Evolutionary conservation across 2,797 vertebrate species (phyloP).

Genomic region (Sciaenops ocellatus): DNA sequence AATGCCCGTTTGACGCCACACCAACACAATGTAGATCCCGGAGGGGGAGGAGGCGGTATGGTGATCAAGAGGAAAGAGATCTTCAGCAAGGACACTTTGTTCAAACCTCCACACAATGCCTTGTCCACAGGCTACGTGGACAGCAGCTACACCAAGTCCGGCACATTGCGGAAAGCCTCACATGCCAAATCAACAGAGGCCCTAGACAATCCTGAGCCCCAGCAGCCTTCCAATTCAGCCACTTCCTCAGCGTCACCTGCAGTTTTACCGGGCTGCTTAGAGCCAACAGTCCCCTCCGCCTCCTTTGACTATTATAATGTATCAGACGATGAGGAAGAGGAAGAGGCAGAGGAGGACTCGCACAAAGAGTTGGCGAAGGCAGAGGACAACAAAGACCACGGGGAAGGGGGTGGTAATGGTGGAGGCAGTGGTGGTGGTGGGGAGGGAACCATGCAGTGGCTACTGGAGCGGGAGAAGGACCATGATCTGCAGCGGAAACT

Average conservation of each 20-base stretch:
- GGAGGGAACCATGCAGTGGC: slow-evolving; percentile 98
- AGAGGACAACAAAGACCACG: slow-evolving; percentile 90
- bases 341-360: slow-evolving; percentile 92
- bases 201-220: slow-evolving; percentile 93
- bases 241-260: slow-evolving; percentile 89
- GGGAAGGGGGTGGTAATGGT: slow-evolving; percentile 82
- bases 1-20: slow-evolving; percentile 94
- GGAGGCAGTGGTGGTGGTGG: slow-evolving; percentile 89
- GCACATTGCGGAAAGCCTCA: slow-evolving; percentile 95
- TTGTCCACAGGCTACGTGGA: slow-evolving; percentile 92
- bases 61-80: slow-evolving; percentile 98
- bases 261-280: slow-evolving; percentile 90
- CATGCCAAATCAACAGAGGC: slow-evolving; percentile 93
- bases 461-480: slow-evolving; percentile 97
- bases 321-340: slow-evolving; percentile 97
- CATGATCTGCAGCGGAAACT: slow-evolving; percentile 97
- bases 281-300: slow-evolving; percentile 89
- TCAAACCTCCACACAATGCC: slow-evolving; percentile 97
- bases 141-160: slow-evolving; percentile 94
- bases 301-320: slow-evolving; percentile 99
- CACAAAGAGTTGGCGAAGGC: slow-evolving; percentile 89
- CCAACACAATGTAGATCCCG: slow-evolving; percentile 92
- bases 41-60: slow-evolving; percentile 85
- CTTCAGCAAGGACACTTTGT: slow-evolving; percentile 99
- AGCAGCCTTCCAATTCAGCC: slow-evolving; percentile 91